phyloP scores from a whole-genome alignment of 2,113 vertebrate genomes.

The Oenanthe melanoleuca region DNA sequence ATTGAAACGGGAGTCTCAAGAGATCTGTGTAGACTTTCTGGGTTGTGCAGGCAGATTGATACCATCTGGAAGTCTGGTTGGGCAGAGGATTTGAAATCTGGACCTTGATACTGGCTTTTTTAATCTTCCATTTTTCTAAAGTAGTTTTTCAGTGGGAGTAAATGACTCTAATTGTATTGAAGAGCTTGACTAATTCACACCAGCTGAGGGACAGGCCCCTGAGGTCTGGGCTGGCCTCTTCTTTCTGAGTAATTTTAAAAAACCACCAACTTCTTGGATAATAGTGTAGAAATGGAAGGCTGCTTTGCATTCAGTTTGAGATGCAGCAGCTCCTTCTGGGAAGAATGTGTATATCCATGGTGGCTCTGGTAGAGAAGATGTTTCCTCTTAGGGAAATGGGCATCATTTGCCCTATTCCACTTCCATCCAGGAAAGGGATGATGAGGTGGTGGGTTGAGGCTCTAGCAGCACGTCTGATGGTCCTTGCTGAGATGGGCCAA shows the following conservation, averaged over 20 bases:
- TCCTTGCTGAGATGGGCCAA: background rate
- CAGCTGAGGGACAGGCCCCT: constrained; percentile 53
- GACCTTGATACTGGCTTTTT: constrained; percentile 20
- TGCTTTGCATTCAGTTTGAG: background rate
- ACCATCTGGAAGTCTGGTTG: constrained; percentile 26
- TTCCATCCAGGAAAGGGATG: background rate
- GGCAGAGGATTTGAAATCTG: constrained; percentile 40
- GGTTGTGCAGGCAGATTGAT: constrained; percentile 22
- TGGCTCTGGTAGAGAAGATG: background rate
- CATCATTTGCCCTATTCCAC: background rate
- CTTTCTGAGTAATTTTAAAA: background rate
- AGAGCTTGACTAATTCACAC: constrained; percentile 56
- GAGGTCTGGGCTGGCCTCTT: constrained; percentile 44
- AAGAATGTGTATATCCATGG: background rate
- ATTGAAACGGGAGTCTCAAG: background rate
- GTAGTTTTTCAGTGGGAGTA: constrained; percentile 38
- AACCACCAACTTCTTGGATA: background rate
- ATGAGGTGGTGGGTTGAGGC: background rate
- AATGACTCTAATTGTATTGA: constrained; percentile 49
- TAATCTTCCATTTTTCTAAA: constrained; percentile 36
- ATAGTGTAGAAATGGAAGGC: background rate
- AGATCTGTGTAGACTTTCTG: constrained; percentile 20
- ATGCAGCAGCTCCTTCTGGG: background rate
- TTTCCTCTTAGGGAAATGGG: background rate
- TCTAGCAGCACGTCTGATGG: background rate